These are phyloP conservation scores for Rhinopomastus cyanomelas DNA, from an alignment of 2,113 vertebrate genomes.

Conservation along the genomic window DNA sequence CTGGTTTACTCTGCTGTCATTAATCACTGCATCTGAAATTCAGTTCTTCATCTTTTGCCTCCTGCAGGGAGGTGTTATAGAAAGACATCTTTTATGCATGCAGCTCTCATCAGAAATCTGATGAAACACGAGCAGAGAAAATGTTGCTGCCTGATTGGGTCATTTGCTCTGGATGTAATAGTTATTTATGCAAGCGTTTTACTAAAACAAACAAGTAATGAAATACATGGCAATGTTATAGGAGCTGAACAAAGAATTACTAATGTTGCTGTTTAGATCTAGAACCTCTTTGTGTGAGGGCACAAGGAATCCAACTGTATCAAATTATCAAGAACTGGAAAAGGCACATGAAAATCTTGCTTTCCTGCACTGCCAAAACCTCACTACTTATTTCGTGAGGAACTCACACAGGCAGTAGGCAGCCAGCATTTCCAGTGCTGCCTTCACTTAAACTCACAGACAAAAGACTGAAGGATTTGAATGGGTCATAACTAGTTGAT, in stretches of 20 bases:
- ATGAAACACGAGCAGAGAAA: conserved; percentile 3
- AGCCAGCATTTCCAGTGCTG: not conserved
- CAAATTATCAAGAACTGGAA: not conserved
- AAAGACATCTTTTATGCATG: not conserved
- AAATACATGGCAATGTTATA: not conserved
- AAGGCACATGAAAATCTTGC: not conserved
- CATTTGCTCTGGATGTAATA: not conserved
- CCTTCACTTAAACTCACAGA: not conserved
- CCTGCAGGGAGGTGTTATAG: not conserved
- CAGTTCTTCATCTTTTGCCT: not conserved
- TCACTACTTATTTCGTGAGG: not conserved
- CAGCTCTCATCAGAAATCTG: not conserved
- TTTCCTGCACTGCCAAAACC: not conserved
- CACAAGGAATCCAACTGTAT: not conserved
- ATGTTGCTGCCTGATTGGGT: conserved; percentile 20
- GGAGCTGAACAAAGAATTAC: not conserved
- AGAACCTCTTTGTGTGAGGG: not conserved
- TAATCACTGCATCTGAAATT: not conserved
- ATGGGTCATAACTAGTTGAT: not conserved
- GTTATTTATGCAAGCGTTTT: not conserved
- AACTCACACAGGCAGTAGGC: not conserved
- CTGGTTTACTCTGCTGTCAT: not conserved
- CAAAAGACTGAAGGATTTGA: not conserved
- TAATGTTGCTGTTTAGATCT: not conserved
- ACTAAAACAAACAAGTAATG: not conserved